Percentiles rank a stretch among this genome's conserved stretches.
These are phyloP conservation scores for Propithecus perrieri DNA, from an alignment of 2,797 vertebrate species.

Conservation along the genomic window DNA sequence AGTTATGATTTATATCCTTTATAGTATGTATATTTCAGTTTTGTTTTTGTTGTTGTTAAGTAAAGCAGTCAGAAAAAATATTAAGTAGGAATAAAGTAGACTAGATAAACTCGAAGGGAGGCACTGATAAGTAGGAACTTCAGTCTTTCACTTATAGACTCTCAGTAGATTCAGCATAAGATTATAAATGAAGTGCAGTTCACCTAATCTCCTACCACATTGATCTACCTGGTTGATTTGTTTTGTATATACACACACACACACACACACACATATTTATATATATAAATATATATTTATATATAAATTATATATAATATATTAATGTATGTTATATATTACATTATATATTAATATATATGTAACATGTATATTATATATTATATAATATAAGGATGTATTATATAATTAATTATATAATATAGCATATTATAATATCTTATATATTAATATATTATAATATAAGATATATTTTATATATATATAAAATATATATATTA, in stretches of 20 bases:
- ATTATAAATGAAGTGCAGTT: conserved; percentile 10
- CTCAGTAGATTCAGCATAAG: not conserved
- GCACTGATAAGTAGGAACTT: not conserved
- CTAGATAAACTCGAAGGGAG: not conserved
- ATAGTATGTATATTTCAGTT: not conserved
- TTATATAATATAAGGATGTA: too few relatives aligned
- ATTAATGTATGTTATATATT: too few relatives aligned
- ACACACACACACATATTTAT: too few relatives aligned
- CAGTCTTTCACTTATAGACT: not conserved
- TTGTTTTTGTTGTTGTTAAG: not conserved
- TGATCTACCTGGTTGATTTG: not conserved
- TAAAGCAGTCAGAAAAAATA: not conserved
- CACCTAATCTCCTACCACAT: not conserved
- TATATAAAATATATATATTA: not conserved
- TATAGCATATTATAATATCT: too few relatives aligned
- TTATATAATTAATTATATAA: too few relatives aligned
- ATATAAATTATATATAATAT: too few relatives aligned
- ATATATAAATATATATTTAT: too few relatives aligned
- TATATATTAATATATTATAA: too few relatives aligned
- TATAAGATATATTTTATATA: not conserved
- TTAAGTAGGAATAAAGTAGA: not conserved
- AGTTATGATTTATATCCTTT: not conserved
- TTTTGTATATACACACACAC: not conserved
- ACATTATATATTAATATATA: too few relatives aligned
- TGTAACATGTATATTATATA: too few relatives aligned